Conservation (phyloP, 2,113 vertebrate genomes). For the Uria lomvia region DNA sequence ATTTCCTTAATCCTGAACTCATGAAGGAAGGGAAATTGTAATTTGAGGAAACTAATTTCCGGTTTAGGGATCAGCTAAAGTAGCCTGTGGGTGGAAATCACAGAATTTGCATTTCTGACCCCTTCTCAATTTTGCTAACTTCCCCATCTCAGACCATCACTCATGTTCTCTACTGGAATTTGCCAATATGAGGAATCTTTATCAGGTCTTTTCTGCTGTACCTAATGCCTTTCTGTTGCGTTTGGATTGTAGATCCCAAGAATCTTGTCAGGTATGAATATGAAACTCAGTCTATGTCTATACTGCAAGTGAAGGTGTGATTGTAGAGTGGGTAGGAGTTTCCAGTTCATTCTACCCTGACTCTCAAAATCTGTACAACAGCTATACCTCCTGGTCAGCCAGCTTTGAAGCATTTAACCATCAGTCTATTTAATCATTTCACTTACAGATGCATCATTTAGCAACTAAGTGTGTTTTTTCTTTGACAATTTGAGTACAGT, state of each 20-base stretch:
- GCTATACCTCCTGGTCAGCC: neutral
- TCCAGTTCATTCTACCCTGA: neutral
- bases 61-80: neutral
- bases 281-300: neutral
- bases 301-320: neutral
- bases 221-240: neutral
- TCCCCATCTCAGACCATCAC: neutral
- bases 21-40: neutral
- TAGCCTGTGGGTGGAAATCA: neutral
- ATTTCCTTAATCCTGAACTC: neutral
- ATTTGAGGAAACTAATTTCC: neutral
- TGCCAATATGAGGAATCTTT: neutral
- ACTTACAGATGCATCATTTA: constrained; percentile 45
- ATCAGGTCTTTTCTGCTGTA: neutral
- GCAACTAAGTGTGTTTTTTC: neutral
- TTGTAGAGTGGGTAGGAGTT: neutral
- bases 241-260: neutral
- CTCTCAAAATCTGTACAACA: neutral
- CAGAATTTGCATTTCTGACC: neutral
- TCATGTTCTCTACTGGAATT: neutral
- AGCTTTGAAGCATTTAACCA: neutral
- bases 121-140: neutral
- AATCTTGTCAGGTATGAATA: neutral
- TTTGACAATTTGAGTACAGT: neutral
- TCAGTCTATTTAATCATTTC: constrained; percentile 36